These are phyloP conservation scores for Meliscaeva auricollis DNA, from an alignment of 2,888 invertebrate genomes.

Conservation along the genomic window DNA sequence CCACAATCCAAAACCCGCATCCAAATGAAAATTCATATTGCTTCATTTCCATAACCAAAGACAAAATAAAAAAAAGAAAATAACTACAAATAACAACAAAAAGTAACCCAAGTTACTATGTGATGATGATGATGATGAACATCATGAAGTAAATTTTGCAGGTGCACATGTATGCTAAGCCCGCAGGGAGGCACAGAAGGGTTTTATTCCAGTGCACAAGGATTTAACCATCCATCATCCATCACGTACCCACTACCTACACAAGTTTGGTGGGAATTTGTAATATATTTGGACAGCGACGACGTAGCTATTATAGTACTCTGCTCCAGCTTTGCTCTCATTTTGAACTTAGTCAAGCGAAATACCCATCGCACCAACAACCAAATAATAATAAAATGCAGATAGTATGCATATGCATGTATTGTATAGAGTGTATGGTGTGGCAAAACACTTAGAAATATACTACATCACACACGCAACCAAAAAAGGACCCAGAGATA, in stretches of 20 bases:
- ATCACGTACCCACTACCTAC: background rate
- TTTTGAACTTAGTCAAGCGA: conserved; percentile 32
- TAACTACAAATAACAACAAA: background rate
- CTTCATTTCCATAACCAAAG: conserved; percentile 24
- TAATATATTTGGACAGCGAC: conserved; percentile 45
- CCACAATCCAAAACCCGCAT: conserved; percentile 24
- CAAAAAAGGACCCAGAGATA: conserved; percentile 1
- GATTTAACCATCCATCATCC: too few species aligned
- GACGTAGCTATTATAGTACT: background rate
- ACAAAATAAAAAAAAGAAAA: background rate
- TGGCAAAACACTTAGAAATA: background rate
- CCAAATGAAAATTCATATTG: conserved; percentile 53
- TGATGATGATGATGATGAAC: conserved; percentile 2
- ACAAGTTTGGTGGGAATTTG: conserved; percentile 26
- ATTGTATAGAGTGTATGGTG: background rate
- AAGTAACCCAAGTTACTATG: background rate
- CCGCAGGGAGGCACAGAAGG: conserved; percentile 16
- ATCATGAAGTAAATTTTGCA: conserved; percentile 32
- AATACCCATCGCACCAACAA: conserved; percentile 1
- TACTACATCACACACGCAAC: background rate
- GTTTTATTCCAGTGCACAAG: background rate
- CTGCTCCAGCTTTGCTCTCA: conserved; percentile 25
- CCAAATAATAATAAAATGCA: conserved; percentile 44
- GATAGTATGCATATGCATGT: conserved; percentile 6
- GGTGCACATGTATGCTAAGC: conserved; percentile 23